phyloP scores from a whole-genome alignment of 2,113 vertebrate species.

The Prochilodus magdalenae region DNA sequence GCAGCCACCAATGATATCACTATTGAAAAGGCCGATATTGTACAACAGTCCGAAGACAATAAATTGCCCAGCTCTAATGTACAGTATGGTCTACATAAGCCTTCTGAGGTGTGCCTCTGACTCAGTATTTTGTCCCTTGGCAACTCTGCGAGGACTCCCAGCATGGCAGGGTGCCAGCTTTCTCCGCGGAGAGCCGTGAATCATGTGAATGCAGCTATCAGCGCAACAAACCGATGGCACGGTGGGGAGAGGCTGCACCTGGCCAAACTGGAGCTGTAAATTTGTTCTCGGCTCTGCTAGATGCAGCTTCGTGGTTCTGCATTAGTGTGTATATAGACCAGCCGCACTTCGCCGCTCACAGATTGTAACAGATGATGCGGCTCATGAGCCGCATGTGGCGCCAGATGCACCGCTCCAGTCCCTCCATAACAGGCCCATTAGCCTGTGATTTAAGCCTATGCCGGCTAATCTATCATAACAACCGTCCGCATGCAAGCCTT shows the following conservation, averaged over 20 bases:
- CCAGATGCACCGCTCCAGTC: slow-evolving; percentile 54
- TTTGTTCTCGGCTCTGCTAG: background rate
- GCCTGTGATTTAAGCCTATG: slow-evolving; percentile 60
- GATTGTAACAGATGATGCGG: slow-evolving; percentile 53
- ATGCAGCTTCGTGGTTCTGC: background rate
- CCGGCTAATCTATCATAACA: slow-evolving; percentile 60
- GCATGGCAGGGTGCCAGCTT: slow-evolving; percentile 38
- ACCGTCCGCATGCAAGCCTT: slow-evolving; percentile 11
- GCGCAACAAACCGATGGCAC: slow-evolving; percentile 20
- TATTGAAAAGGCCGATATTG: background rate
- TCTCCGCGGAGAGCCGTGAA: slow-evolving; percentile 50
- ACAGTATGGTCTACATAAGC: background rate
- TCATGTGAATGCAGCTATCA: slow-evolving; percentile 43
- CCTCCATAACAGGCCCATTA: slow-evolving; percentile 62
- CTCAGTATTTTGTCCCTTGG: slow-evolving; percentile 43
- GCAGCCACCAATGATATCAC: background rate
- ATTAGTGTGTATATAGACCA: slow-evolving; percentile 25
- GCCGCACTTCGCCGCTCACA: slow-evolving; percentile 31
- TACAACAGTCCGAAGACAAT: background rate
- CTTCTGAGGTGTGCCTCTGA: slow-evolving; percentile 2
- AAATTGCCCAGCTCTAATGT: background rate
- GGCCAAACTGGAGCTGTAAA: slow-evolving; percentile 46
- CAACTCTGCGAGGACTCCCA: slow-evolving; percentile 37
- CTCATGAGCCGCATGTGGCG: slow-evolving; percentile 47
- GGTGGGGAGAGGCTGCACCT: slow-evolving; percentile 28